Base-by-base conservation (phyloP, 2,888 invertebrate genomes). In the Platypus cylindrus region DNA sequence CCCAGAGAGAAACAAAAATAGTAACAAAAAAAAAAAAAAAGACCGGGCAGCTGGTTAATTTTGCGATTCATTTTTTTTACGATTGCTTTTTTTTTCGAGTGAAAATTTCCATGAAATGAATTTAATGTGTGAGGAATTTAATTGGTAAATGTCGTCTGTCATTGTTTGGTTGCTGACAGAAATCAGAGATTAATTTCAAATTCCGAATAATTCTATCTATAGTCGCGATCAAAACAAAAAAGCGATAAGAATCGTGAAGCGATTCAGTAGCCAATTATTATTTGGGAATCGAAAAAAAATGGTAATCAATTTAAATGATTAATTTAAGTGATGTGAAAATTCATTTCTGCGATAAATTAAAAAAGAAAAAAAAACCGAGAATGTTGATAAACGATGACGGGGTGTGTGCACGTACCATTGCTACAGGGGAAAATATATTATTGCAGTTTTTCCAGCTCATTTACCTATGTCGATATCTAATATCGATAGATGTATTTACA, bases 371-470 rank as follows among this genome's bases (percentile, higher is more conserved):
- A n/a, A n/a, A n/a, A n/a, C n/a, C n/a, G n/a, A n/a, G n/a, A n/a
- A n/a, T n/a, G n/a, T 49, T 48, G 48, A 49, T 43, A 54, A 52
- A 47, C 44, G 50, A 53, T 52, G 54, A 53, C 50, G 49, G 38
- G 49, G 44, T 29, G 27, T 51, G 46, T 48, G 49, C 45, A 43
- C 45, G n/a, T n/a, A 43, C 36, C 46, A 40, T 41, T 44, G 43
- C 31, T 32, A 48, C 47, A 49, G 46, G 38, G 33, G 37, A 30
- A 41, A 32, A 34, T n/a, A n/a, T n/a, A 37, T 37, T 32, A 37
- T 18, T 54, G 54, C 54, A 54, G 48, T 54, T 54, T 53, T 54
- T 49, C 49, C 54, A 45, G 50, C 52, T 53, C 53, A 55, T 55
- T 55, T 52, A 44, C 31, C 41, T 30, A 30, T 48, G 44, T 51